Conservation (phyloP, 2,888 invertebrate genomes). For the Plebejus melissa region DNA sequence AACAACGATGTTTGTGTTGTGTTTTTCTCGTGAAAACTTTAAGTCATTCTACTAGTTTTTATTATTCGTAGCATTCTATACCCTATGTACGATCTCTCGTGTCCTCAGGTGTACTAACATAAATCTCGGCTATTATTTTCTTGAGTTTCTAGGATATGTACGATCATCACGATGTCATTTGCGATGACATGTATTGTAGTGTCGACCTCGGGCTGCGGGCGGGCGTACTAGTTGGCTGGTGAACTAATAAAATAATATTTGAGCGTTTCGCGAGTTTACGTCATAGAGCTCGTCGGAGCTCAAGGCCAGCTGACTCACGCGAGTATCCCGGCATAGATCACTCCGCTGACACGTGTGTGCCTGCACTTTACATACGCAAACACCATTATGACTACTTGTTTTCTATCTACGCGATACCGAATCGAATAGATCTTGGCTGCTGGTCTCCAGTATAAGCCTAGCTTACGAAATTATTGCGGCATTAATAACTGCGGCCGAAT, state of each 20-base stretch:
- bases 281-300: constrained; percentile 43
- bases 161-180: neutral
- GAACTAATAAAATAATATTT: constrained; percentile 67
- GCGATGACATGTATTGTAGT: constrained; percentile 39
- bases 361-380: constrained; percentile 32
- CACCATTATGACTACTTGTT: neutral
- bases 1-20: constrained; percentile 19
- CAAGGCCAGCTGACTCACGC: constrained; percentile 74
- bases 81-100: neutral
- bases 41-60: neutral
- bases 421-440: neutral
- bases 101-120: neutral
- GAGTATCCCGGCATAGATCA: constrained; percentile 55
- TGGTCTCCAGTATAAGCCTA: neutral
- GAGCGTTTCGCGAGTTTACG: constrained; percentile 58
- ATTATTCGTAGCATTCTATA: neutral
- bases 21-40: constrained; percentile 8
- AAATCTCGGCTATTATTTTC: neutral
- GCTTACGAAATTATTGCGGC: no score
- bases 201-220: constrained; percentile 49
- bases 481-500: no score
- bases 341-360: constrained; percentile 45
- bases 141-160: constrained; percentile 12
- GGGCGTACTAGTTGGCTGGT: constrained; percentile 51
- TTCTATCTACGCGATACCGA: constrained; percentile 9